Base-by-base conservation (phyloP, 1,140 invertebrate species). In the Trinorchestia longiramus region DNA sequence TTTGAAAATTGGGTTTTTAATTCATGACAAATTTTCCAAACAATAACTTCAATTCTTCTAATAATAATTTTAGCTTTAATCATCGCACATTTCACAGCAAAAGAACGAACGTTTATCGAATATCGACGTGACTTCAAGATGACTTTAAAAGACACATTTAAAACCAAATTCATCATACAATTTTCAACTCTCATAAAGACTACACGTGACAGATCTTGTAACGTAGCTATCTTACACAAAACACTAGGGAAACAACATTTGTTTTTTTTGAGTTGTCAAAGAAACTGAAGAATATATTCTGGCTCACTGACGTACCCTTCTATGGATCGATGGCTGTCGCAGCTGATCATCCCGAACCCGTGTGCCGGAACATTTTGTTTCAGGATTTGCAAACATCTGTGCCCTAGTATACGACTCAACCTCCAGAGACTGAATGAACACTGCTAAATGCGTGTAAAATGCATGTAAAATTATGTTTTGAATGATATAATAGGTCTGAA, bases 291-390 rank as follows among this genome's bases (percentile, higher is more conserved):
- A 90, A 42, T 15, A 90, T 90, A 42, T 90, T 90, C 43, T 43
- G 43, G 41, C 88, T 42, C 88, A 41, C 88, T 0, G 88, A 90
- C 88, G 42, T 36, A 90, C 88, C 88, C 88, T 19, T 42, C 88
- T 28, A 41, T 15, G 88, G 88, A 90, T 90, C 88, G 88, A 90
- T 90, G 88, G 88, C 23, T 42, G 88, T 42, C 88, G 88, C 88
- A 90, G 88, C 88, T 90, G 88, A 90, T 90, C 88, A 11, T 90
- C 28, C 15, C 62, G 62, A 77, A 77, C 62, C 62, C 36, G 62
- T 28, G 11, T 23, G 15, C 28, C 11, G 62, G 28, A 77, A 11
- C 62, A 28, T 77, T 77, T 77, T 15, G 62, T 36, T 77, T 36
- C 62, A 77, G 62, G 62, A 77, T 77, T 77, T 77, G 62, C 62